A percentile compares a stretch with the other conserved stretches of the same genome.
These are phyloP conservation scores for Phylloscopus whistleri DNA, from an alignment of 2,113 vertebrate species.

Conservation along the genomic window DNA sequence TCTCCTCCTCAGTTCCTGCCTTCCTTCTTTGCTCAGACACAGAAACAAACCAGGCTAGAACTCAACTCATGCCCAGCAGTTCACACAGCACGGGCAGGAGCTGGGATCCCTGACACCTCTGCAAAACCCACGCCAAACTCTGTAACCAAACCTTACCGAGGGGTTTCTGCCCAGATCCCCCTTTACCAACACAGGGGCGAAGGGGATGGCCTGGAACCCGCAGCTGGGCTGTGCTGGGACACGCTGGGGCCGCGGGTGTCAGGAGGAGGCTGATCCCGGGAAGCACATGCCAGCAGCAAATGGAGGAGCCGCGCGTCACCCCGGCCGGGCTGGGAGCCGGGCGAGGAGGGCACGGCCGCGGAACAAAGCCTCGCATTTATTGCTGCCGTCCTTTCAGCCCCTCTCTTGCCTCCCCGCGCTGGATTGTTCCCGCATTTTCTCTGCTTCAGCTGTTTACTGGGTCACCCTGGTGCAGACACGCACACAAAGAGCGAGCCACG, in stretches of 20 bases:
- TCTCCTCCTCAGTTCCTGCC: neutral
- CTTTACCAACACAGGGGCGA: neutral
- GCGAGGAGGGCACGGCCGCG: neutral
- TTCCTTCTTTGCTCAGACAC: neutral
- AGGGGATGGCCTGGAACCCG: neutral
- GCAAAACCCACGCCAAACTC: fast-evolving
- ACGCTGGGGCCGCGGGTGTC: neutral
- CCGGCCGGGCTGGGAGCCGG: neutral
- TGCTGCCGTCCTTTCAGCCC: neutral
- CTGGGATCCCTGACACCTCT: neutral
- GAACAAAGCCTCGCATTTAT: conserved; percentile 32
- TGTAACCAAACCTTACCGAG: fast-evolving
- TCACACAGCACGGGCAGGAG: fast-evolving
- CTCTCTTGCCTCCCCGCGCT: neutral
- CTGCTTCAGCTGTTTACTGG: conserved; percentile 65
- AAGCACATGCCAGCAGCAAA: neutral
- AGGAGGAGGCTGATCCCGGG: neutral
- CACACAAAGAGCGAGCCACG: neutral
- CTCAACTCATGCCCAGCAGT: fast-evolving
- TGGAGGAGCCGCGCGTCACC: neutral
- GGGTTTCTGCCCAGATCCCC: fast-evolving
- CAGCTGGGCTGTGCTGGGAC: neutral
- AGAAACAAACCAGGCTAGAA: fast-evolving
- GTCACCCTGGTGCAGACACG: conserved; percentile 6
- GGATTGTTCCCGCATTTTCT: conserved; percentile 55